A percentile compares a stretch with the other conserved stretches of the same genome.
phyloP scores from a whole-genome alignment of 2,888 invertebrate species.

The Zeuzera pyrina region DNA sequence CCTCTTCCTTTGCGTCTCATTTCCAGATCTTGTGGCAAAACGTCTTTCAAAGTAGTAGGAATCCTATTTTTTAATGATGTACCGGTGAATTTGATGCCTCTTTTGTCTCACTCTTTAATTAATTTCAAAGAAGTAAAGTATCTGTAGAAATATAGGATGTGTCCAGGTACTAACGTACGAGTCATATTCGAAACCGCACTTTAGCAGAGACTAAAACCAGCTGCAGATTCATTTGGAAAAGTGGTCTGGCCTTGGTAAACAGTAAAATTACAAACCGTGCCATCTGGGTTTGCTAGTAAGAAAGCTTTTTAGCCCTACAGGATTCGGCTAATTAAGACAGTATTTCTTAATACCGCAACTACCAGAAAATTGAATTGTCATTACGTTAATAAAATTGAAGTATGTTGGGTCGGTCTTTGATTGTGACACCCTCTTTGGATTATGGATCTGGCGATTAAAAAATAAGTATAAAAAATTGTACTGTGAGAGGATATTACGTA shows the following conservation, averaged over 20 bases:
- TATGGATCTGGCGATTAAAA: slow-evolving; percentile 12
- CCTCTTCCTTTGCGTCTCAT: background rate
- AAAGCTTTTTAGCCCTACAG: slow-evolving; percentile 5
- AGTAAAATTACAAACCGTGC: slow-evolving; percentile 2
- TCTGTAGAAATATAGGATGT: slow-evolving; percentile 1
- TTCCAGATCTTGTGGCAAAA: background rate
- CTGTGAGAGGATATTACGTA: too few species aligned
- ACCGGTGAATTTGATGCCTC: background rate
- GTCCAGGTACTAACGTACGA: slow-evolving; percentile 1
- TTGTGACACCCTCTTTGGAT: slow-evolving; percentile 4
- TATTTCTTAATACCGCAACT: slow-evolving; percentile 5
- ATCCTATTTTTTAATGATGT: slow-evolving; percentile 1
- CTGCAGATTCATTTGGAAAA: background rate
- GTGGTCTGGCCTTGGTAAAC: slow-evolving; percentile 5
- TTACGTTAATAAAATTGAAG: slow-evolving; percentile 5
- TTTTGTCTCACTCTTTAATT: background rate
- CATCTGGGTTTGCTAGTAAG: slow-evolving; percentile 6
- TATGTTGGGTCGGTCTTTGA: slow-evolving; percentile 4
- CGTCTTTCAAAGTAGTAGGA: slow-evolving; percentile 1
- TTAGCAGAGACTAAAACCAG: slow-evolving; percentile 1
- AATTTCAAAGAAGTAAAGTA: slow-evolving; percentile 3
- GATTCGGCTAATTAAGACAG: slow-evolving; percentile 5
- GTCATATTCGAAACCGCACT: background rate
- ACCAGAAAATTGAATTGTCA: slow-evolving; percentile 4
- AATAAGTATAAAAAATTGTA: too few species aligned